Evolutionary conservation across 2,888 invertebrate species (phyloP).

Genomic region (Sturmia bella): DNA sequence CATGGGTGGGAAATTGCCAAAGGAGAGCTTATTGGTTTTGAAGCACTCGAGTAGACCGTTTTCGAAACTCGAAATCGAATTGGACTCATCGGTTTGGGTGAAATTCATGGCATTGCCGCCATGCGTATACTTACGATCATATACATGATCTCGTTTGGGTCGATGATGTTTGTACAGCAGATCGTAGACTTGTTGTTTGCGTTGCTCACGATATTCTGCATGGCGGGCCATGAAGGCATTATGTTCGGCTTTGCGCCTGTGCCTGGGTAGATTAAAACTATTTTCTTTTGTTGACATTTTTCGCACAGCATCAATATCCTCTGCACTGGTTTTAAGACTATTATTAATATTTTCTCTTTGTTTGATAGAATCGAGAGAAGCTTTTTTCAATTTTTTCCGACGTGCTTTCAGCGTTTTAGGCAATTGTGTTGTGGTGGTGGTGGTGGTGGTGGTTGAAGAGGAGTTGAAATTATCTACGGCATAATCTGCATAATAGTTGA

Average conservation of each 20-base stretch:
- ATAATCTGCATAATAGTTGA: conserved; percentile 47
- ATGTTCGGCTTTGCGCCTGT: conserved; percentile 34
- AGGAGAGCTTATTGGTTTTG: conserved; percentile 88
- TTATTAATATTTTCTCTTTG: conserved; percentile 58
- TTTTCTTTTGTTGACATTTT: conserved; percentile 7
- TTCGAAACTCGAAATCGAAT: conserved; percentile 92
- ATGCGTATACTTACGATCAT: conserved; percentile 89
- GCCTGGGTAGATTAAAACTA: neutral
- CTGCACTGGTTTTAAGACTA: conserved; percentile 55
- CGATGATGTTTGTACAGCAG: conserved; percentile 76
- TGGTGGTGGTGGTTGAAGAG: conserved; percentile 4
- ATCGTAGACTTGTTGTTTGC: conserved; percentile 74
- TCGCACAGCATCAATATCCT: conserved; percentile 28
- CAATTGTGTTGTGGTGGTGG: conserved; percentile 43
- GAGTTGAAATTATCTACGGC: neutral
- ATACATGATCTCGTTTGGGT: conserved; percentile 82
- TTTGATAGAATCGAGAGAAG: conserved; percentile 60
- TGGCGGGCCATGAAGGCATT: conserved; percentile 1
- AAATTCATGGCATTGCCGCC: conserved; percentile 87
- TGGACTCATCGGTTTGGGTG: conserved; percentile 84
- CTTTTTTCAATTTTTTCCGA: conserved; percentile 76
- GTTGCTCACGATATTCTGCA: conserved; percentile 20
- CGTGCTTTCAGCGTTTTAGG: conserved; percentile 35
- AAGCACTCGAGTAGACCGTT: conserved; percentile 89
- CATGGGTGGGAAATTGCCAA: conserved; percentile 87